Percentiles rank a stretch among this genome's conserved stretches.
These are phyloP conservation scores for Helarctos malayanus DNA, from an alignment of 2,797 vertebrate genomes.

Conservation along the genomic window DNA sequence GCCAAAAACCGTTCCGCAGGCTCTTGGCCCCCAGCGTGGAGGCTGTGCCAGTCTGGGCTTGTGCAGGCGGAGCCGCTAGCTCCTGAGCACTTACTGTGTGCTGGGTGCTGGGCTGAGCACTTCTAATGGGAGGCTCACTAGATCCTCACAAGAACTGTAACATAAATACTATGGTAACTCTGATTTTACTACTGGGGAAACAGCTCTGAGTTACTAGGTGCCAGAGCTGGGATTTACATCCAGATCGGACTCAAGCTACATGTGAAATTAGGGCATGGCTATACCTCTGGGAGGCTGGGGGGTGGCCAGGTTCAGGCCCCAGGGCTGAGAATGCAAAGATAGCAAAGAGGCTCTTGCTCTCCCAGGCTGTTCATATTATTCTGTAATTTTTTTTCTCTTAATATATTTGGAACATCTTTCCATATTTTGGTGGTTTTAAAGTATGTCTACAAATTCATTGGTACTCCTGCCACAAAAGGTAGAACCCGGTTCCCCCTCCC, in stretches of 20 bases:
- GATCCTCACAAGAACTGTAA: background rate
- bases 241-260: too few species aligned
- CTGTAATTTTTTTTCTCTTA: background rate
- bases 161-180: background rate
- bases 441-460: background rate
- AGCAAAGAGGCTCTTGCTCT: background rate
- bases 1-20: background rate
- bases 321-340: background rate
- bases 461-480: background rate
- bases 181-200: background rate
- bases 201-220: background rate
- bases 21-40: too few species aligned
- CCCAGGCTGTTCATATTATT: background rate
- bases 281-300: background rate
- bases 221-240: background rate
- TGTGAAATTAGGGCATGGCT: background rate
- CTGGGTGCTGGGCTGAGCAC: background rate
- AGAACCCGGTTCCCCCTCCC: background rate
- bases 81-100: rapidly evolving
- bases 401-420: background rate
- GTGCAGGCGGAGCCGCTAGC: too few species aligned
- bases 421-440: background rate
- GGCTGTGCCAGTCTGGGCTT: background rate
- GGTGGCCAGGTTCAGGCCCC: background rate
- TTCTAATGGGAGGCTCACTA: background rate